phyloP scores from a whole-genome alignment of 2,113 vertebrate species.

The Thermophis baileyi region DNA sequence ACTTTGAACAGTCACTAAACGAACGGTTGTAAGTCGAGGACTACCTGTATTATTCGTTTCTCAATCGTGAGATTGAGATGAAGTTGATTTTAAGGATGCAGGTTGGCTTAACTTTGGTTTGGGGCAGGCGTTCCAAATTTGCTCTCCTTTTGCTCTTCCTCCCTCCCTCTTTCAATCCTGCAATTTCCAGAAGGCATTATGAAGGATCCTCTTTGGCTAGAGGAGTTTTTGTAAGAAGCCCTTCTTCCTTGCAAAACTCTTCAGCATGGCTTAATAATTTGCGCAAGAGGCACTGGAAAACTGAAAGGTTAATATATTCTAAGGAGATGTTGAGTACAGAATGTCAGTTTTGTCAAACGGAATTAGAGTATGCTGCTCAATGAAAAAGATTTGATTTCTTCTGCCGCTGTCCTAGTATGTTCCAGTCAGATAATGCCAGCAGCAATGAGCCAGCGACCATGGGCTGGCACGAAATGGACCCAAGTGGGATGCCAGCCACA shows the following conservation, averaged over 20 bases:
- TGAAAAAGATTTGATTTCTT: constrained; percentile 83
- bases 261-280: constrained; percentile 62
- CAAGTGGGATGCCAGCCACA: constrained; percentile 84
- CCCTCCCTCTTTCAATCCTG: constrained; percentile 8
- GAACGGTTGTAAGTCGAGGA: not conserved
- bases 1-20: not conserved
- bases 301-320: constrained; percentile 87
- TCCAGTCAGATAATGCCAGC: constrained; percentile 84
- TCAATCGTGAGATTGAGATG: not conserved
- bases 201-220: constrained; percentile 1
- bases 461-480: constrained; percentile 83
- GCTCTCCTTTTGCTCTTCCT: not conserved
- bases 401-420: constrained; percentile 86
- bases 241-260: constrained; percentile 45
- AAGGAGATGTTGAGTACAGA: constrained; percentile 80
- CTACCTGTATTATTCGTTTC: not conserved
- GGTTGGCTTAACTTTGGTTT: not conserved
- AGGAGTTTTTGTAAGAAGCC: constrained; percentile 4
- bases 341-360: constrained; percentile 85
- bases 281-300: constrained; percentile 66
- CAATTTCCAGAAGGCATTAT: constrained; percentile 8
- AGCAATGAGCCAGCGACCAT: constrained; percentile 85
- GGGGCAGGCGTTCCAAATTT: not conserved
- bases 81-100: not conserved
- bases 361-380: constrained; percentile 82